A percentile compares a stretch with the other conserved stretches of the same genome.
These are phyloP conservation scores for Pteria penguin DNA, from an alignment of 2,888 invertebrate genomes.

Conservation along the genomic window DNA sequence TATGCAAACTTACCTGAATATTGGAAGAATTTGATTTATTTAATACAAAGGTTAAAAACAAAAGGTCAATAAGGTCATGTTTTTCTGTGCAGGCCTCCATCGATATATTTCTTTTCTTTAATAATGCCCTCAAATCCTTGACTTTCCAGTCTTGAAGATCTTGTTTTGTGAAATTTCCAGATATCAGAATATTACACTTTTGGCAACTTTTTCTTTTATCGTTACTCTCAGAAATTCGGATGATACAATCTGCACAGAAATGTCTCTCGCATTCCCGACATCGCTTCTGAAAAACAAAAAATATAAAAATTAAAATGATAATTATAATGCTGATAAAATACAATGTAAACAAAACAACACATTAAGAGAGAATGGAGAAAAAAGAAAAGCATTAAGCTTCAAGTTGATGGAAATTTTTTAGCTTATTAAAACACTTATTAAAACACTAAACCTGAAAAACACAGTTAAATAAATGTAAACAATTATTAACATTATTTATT, in stretches of 20 bases:
- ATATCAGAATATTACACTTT: conserved; percentile 70
- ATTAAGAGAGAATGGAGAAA: no score
- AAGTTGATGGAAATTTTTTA: no score
- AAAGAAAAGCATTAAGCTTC: no score
- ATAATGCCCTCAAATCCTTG: conserved; percentile 75
- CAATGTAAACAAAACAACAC: no score
- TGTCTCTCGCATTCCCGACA: conserved; percentile 70
- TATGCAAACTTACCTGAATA: no score
- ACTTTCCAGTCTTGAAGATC: conserved; percentile 72
- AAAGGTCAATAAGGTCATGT: conserved; percentile 75
- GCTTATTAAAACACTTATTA: no score
- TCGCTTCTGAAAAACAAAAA: conserved; percentile 70
- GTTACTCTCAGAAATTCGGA: conserved; percentile 26
- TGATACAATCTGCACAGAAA: conserved; percentile 71
- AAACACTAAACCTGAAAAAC: no score
- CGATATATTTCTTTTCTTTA: conserved; percentile 69
- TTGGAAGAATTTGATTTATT: no score
- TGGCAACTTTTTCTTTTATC: conserved; percentile 65
- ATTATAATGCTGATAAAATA: no score
- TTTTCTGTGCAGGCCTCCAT: conserved; percentile 76
- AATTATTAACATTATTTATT: no score
- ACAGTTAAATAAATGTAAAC: no score
- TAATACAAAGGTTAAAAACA: conserved; percentile 67
- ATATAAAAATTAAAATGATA: not conserved
- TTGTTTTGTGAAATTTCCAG: conserved; percentile 70